A percentile compares a stretch with the other conserved stretches of the same genome.
Evolutionary conservation across 2,113 vertebrate species (phyloP).

Genomic region (Callipepla californica): DNA sequence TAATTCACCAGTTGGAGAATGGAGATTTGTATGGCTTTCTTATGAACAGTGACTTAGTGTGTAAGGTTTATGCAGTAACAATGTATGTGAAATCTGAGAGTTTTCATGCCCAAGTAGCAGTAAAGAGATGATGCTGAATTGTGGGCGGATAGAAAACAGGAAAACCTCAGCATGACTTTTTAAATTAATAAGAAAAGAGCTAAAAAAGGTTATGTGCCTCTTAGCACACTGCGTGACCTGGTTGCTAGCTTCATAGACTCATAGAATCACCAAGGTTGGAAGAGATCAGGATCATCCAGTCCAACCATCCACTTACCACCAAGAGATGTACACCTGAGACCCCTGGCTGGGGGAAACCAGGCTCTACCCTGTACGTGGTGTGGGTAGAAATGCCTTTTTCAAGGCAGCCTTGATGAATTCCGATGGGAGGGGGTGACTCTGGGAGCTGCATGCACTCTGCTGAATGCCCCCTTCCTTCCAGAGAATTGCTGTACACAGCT

Average conservation of each 20-base stretch:
- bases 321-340: not conserved
- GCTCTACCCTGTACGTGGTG: not conserved
- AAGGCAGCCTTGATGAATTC: not conserved
- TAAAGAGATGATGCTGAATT: rapidly evolving
- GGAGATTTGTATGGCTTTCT: not conserved
- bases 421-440: rapidly evolving
- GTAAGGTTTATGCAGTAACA: not conserved
- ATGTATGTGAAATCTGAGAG: not conserved
- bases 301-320: no score
- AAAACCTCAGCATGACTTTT: not conserved
- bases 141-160: not conserved
- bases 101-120: not conserved
- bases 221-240: no score
- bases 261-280: no score
- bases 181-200: not conserved
- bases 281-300: no score
- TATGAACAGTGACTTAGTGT: not conserved
- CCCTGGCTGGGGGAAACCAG: not conserved
- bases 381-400: not conserved
- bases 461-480: not conserved
- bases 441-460: not conserved
- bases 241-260: no score
- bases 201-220: not conserved
- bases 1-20: not conserved
- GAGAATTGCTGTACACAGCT: not conserved